phyloP scores from a whole-genome alignment of 2,888 invertebrate genomes.

The Temnothorax ravouxi region DNA sequence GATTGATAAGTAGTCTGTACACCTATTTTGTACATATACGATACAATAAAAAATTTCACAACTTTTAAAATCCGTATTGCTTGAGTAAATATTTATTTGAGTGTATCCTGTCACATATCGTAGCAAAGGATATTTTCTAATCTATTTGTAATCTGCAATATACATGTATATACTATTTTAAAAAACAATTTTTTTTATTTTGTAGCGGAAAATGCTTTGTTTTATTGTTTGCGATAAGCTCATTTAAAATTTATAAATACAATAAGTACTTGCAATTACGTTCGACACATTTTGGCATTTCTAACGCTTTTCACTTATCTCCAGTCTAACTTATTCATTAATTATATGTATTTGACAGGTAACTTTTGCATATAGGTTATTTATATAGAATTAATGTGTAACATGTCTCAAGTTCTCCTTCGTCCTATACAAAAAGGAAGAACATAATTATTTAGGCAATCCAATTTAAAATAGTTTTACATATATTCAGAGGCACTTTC shows the following conservation, averaged over 20 bases:
- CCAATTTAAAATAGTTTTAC: neutral
- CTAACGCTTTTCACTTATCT: slow-evolving; percentile 11
- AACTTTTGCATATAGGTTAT: slow-evolving; percentile 18
- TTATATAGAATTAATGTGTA: slow-evolving; percentile 14
- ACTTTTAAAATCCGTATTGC: slow-evolving; percentile 75
- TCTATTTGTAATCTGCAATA: neutral
- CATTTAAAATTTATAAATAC: neutral
- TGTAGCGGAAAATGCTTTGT: neutral
- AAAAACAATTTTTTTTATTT: slow-evolving; percentile 5
- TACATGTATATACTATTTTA: neutral
- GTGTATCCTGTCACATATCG: slow-evolving; percentile 48
- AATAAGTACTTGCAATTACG: neutral
- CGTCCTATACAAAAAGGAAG: neutral
- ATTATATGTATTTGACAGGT: slow-evolving; percentile 22
- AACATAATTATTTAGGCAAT: neutral
- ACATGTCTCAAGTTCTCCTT: slow-evolving; percentile 2
- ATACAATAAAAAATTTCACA: slow-evolving; percentile 86
- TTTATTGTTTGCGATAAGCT: neutral
- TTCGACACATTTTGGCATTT: neutral
- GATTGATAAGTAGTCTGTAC: slow-evolving; percentile 85
- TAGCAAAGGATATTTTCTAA: neutral
- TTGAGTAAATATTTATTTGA: slow-evolving; percentile 70
- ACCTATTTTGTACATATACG: slow-evolving; percentile 86
- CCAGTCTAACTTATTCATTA: neutral
- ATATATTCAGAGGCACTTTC: neutral